Percentiles rank a stretch among this genome's conserved stretches.
These are phyloP conservation scores for Latrodectus hesperus DNA, from an alignment of 2,888 invertebrate genomes.

Conservation along the genomic window DNA sequence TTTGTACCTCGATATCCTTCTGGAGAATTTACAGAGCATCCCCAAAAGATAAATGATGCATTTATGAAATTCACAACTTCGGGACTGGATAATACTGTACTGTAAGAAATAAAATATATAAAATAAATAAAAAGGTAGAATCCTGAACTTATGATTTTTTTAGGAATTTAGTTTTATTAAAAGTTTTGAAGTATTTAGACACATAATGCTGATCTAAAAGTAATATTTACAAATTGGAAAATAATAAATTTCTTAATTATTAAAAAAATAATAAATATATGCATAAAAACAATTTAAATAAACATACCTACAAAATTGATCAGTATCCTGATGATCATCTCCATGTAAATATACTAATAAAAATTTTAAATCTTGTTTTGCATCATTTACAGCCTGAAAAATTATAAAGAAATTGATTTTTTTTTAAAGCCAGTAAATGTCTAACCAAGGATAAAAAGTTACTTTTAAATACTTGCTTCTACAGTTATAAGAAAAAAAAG, in stretches of 20 bases:
- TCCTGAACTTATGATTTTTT: no score
- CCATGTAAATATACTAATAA: conserved; percentile 95
- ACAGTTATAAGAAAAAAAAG: no score
- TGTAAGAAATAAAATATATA: conserved; percentile 73
- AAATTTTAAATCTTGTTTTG: conserved; percentile 94
- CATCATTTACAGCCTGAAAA: conserved; percentile 87
- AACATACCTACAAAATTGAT: conserved; percentile 85
- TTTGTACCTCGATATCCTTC: conserved; percentile 86
- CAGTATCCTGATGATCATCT: conserved; percentile 86
- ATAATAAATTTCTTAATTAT: neutral
- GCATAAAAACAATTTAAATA: conserved; percentile 67
- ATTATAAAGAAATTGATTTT: neutral
- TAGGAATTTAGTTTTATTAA: no score
- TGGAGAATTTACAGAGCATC: conserved; percentile 88
- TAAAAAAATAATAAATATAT: neutral
- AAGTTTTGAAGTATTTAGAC: no score
- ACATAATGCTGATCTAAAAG: no score
- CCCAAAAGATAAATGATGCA: conserved; percentile 91
- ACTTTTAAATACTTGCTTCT: no score
- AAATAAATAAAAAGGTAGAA: neutral
- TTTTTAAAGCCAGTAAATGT: no score
- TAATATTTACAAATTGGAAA: neutral
- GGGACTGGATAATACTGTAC: conserved; percentile 81
- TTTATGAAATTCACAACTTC: conserved; percentile 88
- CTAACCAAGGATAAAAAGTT: no score